Base-by-base conservation (phyloP, 2,113 vertebrate species). In the Paracanthobrama guichenoti region DNA sequence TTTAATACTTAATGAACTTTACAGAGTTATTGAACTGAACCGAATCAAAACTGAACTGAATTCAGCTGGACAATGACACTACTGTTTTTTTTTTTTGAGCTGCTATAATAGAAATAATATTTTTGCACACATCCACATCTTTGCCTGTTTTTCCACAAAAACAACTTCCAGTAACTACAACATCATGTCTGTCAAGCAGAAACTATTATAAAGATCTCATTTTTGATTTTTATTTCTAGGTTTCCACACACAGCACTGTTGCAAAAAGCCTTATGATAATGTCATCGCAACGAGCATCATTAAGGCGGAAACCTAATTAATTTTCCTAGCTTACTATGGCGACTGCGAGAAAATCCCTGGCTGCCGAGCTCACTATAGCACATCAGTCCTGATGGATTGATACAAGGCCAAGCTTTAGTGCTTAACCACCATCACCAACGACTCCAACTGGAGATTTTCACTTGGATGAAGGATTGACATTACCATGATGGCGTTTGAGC, bases 371-470 rank as follows among this genome's bases (percentile, higher is more conserved):
- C 69, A 84, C 71, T 26, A 39, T 39, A 46, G 79, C n/a, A 22
- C 77, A 60, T 81, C 71, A 60, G 35, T 18, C 42, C 44, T 76
- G 84, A 67, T 71, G 44, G 59, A 81, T 79, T 3, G 28, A 84
- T 39, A 76, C 26, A 39, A n/a, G 67, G 57, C 26, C 77, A 77
- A 44, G 14, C 22, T 59, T 55, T 16, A 55, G 22, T n/a, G 42
- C 57, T 64, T 64, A 60, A 31, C 79, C 82, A 39, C n/a, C 67
- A 76, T 31, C 57, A 24, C 14, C 14, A 2, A 77, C 14, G 24
- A 28, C 55, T 28, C 53, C 4, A 64, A 50, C 24, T 4, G 44
- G 69, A 57, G 24, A 80, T 14, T 39, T 62, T 62, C 31, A 28
- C 71, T 62, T 46, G 39, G 24, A 69, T 35, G 35, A 81, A 18